Evolutionary conservation across 2,888 invertebrate species (phyloP).

Genomic region (Luperina testacea): DNA sequence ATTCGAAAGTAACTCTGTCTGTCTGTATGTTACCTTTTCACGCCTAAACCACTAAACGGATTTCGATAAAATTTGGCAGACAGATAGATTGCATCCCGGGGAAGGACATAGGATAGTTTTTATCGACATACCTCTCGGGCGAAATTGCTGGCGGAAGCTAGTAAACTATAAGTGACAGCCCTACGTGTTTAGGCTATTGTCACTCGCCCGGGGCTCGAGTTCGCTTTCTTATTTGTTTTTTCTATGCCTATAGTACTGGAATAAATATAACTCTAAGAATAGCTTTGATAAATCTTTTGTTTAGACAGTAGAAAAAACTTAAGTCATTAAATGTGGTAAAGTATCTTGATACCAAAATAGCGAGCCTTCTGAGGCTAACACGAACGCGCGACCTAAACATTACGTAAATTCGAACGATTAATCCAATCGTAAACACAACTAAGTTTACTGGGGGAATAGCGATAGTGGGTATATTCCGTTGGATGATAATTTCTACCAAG

Average conservation of each 20-base stretch:
- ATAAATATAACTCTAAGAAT: conserved; percentile 25
- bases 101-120: no score
- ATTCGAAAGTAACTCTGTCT: no score
- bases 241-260: conserved; percentile 8
- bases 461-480: not conserved
- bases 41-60: no score
- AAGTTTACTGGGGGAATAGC: not conserved
- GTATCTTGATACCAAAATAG: not conserved
- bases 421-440: not conserved
- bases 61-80: no score
- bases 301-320: conserved; percentile 4
- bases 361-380: not conserved
- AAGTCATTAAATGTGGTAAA: conserved; percentile 19
- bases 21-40: no score
- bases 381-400: not conserved
- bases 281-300: conserved; percentile 7
- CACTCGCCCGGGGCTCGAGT: no score
- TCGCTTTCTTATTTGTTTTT: no score
- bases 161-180: no score
- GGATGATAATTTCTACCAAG: not conserved
- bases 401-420: not conserved
- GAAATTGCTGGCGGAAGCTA: no score
- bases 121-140: no score
- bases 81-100: no score
- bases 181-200: no score